Evolutionary conservation across 1,140 invertebrate genomes (phyloP).

Genomic region (Drosophila mauritiana): DNA sequence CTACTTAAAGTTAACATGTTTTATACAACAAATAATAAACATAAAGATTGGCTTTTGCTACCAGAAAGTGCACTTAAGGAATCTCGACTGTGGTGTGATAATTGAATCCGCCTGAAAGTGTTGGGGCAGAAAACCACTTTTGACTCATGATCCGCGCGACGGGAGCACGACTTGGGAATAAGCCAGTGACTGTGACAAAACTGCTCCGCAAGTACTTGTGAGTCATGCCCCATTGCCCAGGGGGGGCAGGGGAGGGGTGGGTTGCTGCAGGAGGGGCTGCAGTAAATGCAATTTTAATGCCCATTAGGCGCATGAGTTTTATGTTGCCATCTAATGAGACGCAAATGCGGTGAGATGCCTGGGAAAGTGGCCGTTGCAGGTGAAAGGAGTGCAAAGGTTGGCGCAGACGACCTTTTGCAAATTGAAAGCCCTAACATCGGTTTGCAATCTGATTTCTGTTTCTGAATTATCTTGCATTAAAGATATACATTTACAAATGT

Average conservation of each 20-base stretch:
- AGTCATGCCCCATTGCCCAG: constrained; percentile 72
- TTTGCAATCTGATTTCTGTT: too few relatives aligned
- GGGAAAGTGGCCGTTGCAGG: constrained; percentile 31
- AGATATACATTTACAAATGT: too few relatives aligned
- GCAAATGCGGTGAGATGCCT: constrained; percentile 38
- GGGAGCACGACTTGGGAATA: constrained; percentile 38
- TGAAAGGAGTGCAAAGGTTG: constrained; percentile 25
- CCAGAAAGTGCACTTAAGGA: not conserved
- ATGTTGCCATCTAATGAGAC: constrained; percentile 41
- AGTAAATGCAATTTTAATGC: constrained; percentile 65
- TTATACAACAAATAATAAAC: too few relatives aligned
- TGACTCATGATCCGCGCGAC: constrained; percentile 52
- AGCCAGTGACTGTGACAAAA: constrained; percentile 60
- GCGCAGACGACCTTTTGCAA: not conserved
- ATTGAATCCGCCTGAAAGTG: constrained; percentile 36
- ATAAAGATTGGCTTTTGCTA: not conserved
- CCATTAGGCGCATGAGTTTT: constrained; percentile 71
- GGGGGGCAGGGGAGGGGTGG: not conserved
- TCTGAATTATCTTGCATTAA: too few relatives aligned
- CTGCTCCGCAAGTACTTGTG: constrained; percentile 36
- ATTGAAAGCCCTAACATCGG: too few relatives aligned
- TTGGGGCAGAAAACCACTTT: constrained; percentile 42
- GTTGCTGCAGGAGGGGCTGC: constrained; percentile 8
- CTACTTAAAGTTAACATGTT: too few relatives aligned
- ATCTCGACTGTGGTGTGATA: constrained; percentile 25